Base-by-base conservation (phyloP, 1,140 invertebrate genomes). In the Brachionus angularis region DNA sequence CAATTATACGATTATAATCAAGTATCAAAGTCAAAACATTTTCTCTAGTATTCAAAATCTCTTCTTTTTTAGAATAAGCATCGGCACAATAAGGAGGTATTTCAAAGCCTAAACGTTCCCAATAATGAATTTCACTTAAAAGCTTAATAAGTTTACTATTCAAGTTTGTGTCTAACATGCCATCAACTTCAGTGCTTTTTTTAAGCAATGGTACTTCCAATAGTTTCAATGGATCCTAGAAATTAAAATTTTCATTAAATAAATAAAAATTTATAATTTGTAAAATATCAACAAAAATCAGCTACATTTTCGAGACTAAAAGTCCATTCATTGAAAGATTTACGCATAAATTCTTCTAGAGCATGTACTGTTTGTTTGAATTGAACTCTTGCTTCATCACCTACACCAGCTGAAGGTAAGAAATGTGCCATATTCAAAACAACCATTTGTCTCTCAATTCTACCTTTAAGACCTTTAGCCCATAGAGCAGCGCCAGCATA, bases 1-100 rank as follows among this genome's bases (percentile, higher is more conserved):
- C 74, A 49, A 92, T 76, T 33, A 91, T 89, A 75, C 80, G 86
- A 79, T 93, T 93, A 77, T 92, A 92, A 42, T 89, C 87, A 23
- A 86, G 83, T 1, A 89, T 87, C 1, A 93, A 86, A 1, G 86
- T 83, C 10, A 90, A 76, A 0, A 91, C 87, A 73, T 86, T 87
- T 76, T 91, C 87, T 70, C 87, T 87, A 0, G 89, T 82, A 71
- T 86, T 86, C 23, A 84, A 81, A 0, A 91, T 77, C 8, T 83
- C 84, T 7, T 86, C 85, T 49, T 85, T 84, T 67, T 86, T 88
- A 70, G 84, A 80, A 74, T 86, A 86, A 3, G 81, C 85, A 75
- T 79, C 74, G 31, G 75, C 79, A 80, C 67, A 85, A 73, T 86
- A 84, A 2, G 85, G 77, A 0, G 89, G 88, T 71, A 89, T 85